Conservation (phyloP, 2,888 invertebrate species). For the Eudemis profundana region DNA sequence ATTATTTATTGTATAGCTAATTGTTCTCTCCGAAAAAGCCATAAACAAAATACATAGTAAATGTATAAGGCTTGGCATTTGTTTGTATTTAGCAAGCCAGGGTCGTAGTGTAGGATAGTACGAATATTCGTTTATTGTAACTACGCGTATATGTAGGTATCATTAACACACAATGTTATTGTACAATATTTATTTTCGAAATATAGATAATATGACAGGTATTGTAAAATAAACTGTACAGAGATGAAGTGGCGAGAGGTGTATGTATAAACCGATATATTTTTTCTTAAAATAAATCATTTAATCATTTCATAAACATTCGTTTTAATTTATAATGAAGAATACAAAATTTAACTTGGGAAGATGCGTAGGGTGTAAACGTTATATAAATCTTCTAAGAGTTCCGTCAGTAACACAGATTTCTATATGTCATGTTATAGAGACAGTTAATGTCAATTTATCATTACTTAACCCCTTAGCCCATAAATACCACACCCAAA, state of each 20-base stretch:
- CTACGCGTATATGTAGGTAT: constrained; percentile 13
- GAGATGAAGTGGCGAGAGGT: constrained; percentile 18
- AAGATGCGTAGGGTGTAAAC: background rate
- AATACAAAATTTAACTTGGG: constrained; percentile 54
- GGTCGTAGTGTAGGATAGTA: constrained; percentile 11
- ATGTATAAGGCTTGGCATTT: constrained; percentile 22
- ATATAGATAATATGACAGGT: constrained; percentile 34
- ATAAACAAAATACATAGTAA: constrained; percentile 27
- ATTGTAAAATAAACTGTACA: constrained; percentile 42
- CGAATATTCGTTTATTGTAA: constrained; percentile 13
- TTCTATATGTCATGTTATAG: background rate
- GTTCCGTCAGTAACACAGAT: constrained; percentile 6
- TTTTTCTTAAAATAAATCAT: constrained; percentile 53
- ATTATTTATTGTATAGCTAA: no score
- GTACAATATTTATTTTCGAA: constrained; percentile 37
- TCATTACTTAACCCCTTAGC: background rate
- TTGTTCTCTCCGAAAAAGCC: background rate
- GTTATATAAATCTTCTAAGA: constrained; percentile 6
- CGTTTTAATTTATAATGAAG: constrained; percentile 54
- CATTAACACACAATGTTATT: constrained; percentile 34
- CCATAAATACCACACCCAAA: background rate
- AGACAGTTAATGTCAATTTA: background rate
- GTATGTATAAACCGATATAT: constrained; percentile 49
- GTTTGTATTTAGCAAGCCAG: constrained; percentile 9
- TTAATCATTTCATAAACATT: constrained; percentile 60